These are phyloP conservation scores for Collichthys lucidus DNA, from an alignment of 2,113 vertebrate genomes.

Conservation along the genomic window DNA sequence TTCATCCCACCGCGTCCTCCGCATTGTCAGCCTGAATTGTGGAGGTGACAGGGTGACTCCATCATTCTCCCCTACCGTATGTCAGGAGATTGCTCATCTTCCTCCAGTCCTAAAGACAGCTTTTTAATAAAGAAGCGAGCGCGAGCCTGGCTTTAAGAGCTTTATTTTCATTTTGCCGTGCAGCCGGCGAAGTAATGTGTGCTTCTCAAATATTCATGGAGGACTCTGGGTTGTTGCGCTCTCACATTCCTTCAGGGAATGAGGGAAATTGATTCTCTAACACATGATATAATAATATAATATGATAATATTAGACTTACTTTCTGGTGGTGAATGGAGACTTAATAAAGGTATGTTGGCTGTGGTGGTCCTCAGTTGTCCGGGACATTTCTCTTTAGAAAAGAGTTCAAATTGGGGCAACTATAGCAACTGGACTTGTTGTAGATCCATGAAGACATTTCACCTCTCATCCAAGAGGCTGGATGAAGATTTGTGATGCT, in stretches of 20 bases:
- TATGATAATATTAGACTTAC: neutral
- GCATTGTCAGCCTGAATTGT: constrained; percentile 32
- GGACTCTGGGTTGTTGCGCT: constrained; percentile 17
- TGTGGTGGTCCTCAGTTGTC: no score
- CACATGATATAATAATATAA: no score
- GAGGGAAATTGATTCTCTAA: neutral
- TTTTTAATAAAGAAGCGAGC: constrained; percentile 75
- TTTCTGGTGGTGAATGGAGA: neutral
- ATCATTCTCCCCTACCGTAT: constrained; percentile 21
- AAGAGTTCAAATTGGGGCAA: no score
- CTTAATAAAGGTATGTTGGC: neutral
- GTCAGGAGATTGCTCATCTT: constrained; percentile 50
- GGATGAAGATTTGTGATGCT: neutral
- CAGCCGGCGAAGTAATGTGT: constrained; percentile 59
- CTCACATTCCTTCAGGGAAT: constrained; percentile 21
- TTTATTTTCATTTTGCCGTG: constrained; percentile 72
- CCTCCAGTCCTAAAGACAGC: constrained; percentile 42
- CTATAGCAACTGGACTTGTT: no score
- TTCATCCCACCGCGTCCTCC: neutral
- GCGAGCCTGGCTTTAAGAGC: constrained; percentile 66
- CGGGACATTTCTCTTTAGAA: no score
- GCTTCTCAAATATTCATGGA: constrained; percentile 80
- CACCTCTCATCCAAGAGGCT: no score
- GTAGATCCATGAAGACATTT: no score
- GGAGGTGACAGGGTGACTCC: constrained; percentile 33